These are phyloP conservation scores for Periplaneta americana DNA, from an alignment of 1,140 invertebrate genomes.

Conservation along the genomic window DNA sequence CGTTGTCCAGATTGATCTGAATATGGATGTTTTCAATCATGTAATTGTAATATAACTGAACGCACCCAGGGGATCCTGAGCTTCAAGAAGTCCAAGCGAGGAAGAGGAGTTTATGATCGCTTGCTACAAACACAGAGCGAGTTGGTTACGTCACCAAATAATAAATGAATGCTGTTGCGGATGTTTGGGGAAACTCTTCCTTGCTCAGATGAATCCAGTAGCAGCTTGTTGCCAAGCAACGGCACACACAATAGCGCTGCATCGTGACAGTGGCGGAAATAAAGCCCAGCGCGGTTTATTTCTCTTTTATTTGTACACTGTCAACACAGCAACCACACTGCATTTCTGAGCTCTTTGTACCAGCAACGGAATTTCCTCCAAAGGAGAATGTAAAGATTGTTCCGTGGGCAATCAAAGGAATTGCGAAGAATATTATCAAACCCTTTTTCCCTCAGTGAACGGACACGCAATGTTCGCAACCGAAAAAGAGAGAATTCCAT, in stretches of 20 bases:
- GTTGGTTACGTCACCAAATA: neutral
- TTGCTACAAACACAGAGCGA: neutral
- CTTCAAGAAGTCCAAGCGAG: neutral
- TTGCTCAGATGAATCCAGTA: neutral
- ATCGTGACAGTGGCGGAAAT: neutral
- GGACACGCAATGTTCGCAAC: no score
- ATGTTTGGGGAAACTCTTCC: neutral
- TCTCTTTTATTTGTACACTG: neutral
- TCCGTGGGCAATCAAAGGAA: no score
- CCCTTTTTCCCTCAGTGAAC: no score
- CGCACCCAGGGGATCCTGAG: neutral
- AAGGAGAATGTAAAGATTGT: no score
- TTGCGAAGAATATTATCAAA: no score
- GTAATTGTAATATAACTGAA: neutral
- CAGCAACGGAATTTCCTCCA: neutral
- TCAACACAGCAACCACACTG: neutral
- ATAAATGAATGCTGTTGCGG: neutral
- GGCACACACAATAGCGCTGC: neutral
- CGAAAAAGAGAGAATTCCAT: no score
- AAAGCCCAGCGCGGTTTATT: neutral
- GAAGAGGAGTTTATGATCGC: neutral
- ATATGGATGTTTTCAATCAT: no score
- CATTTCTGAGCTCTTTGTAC: neutral
- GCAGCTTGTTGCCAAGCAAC: neutral
- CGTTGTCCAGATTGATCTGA: no score